Evolutionary conservation across 2,888 invertebrate genomes (phyloP).

Genomic region (Oasisia sp.): DNA sequence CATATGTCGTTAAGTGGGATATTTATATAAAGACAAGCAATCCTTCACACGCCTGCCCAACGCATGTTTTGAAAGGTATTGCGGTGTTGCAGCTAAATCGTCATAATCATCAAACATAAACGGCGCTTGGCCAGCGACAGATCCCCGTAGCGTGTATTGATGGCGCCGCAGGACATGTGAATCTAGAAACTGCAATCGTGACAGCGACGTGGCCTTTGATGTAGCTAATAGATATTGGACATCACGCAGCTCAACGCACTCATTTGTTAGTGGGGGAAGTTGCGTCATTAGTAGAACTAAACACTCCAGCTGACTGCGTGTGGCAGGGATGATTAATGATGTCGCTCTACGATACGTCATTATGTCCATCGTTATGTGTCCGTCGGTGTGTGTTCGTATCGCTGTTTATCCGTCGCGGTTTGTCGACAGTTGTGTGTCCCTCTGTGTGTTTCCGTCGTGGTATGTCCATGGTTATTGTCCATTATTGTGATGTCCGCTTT

Average conservation of each 20-base stretch:
- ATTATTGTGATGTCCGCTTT: no score
- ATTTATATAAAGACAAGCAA: neutral
- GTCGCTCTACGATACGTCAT: neutral
- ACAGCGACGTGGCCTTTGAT: neutral
- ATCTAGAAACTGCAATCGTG: neutral
- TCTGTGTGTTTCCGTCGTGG: neutral
- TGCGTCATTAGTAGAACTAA: neutral
- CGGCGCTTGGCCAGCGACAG: neutral
- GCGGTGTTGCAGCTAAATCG: neutral
- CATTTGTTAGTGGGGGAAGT: neutral
- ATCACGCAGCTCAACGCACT: neutral
- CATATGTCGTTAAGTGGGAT: neutral
- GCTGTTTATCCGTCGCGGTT: neutral
- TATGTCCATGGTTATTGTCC: neutral
- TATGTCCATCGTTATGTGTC: neutral
- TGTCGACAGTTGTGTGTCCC: neutral
- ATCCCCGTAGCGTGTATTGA: neutral
- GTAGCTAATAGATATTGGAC: neutral
- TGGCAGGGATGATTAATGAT: neutral
- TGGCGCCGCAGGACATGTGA: neutral
- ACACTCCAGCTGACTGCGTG: neutral
- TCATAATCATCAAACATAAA: neutral
- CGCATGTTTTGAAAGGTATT: no score
- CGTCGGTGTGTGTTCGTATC: neutral
- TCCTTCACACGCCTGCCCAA: no score